Conservation (phyloP, 2,888 invertebrate genomes). For the Geotrupes spiniger region DNA sequence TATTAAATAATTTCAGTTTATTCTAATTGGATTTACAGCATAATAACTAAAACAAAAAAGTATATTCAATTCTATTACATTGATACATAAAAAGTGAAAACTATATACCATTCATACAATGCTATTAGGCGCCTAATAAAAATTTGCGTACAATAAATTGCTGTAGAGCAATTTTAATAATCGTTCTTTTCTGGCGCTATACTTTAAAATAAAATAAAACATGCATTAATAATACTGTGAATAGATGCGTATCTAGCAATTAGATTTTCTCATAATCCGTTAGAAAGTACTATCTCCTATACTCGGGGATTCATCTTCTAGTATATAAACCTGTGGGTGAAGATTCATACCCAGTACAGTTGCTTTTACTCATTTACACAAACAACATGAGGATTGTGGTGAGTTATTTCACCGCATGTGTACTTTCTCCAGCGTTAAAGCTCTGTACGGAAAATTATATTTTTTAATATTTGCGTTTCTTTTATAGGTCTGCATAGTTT, state of each 20-base stretch:
- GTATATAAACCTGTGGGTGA: slow-evolving; percentile 7
- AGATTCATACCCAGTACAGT: background rate
- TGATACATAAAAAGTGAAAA: no score
- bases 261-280: background rate
- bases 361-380: slow-evolving; percentile 2
- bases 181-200: no score
- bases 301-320: slow-evolving; percentile 7
- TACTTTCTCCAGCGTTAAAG: background rate
- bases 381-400: slow-evolving; percentile 7
- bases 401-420: background rate
- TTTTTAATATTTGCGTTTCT: background rate
- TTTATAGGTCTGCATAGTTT: slow-evolving; percentile 7
- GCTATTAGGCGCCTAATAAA: no score
- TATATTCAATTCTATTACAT: no score
- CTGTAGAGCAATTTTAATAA: no score
- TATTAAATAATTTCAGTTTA: no score
- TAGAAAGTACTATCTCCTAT: slow-evolving; percentile 12
- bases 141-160: no score
- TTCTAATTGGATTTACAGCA: no score
- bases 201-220: no score
- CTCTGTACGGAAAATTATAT: background rate
- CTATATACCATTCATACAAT: no score
- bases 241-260: background rate
- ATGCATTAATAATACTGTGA: background rate
- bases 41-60: no score